These are phyloP conservation scores for Heliothis peltigera DNA, from an alignment of 2,888 invertebrate genomes.

Conservation along the genomic window DNA sequence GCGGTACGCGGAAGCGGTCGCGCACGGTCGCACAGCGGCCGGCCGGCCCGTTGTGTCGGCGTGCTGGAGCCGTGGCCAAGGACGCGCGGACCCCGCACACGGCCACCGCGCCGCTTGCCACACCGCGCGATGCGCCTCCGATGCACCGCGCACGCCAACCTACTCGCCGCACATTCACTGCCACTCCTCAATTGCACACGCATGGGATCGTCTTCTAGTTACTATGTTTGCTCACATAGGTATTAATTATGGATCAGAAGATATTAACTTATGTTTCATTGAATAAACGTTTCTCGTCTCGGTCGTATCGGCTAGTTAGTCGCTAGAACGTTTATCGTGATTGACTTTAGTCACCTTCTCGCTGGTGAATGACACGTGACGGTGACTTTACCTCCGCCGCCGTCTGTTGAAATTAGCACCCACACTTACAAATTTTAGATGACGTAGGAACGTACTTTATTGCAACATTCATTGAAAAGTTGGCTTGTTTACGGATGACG, in stretches of 20 bases:
- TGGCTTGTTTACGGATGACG: conserved; percentile 42
- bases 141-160: conserved; percentile 46
- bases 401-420: conserved; percentile 75
- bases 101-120: conserved; percentile 74
- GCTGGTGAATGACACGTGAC: conserved; percentile 69
- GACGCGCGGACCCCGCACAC: conserved; percentile 75
- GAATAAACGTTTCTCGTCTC: background rate
- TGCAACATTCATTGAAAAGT: conserved; percentile 63
- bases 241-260: background rate
- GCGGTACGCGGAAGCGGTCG: conserved; percentile 81
- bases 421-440: conserved; percentile 69
- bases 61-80: conserved; percentile 75
- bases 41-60: conserved; percentile 64
- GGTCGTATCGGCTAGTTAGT: conserved; percentile 30
- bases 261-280: background rate
- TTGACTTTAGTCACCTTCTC: conserved; percentile 72
- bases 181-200: conserved; percentile 21
- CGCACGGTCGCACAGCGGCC: conserved; percentile 75
- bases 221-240: background rate
- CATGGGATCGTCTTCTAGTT: background rate
- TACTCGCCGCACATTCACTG: conserved; percentile 44
- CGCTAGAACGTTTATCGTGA: conserved; percentile 59
- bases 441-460: conserved; percentile 60
- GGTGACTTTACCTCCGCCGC: conserved; percentile 71
- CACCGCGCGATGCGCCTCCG: conserved; percentile 67